phyloP scores from a whole-genome alignment of 2,113 vertebrate genomes.

The Thunnus thynnus region DNA sequence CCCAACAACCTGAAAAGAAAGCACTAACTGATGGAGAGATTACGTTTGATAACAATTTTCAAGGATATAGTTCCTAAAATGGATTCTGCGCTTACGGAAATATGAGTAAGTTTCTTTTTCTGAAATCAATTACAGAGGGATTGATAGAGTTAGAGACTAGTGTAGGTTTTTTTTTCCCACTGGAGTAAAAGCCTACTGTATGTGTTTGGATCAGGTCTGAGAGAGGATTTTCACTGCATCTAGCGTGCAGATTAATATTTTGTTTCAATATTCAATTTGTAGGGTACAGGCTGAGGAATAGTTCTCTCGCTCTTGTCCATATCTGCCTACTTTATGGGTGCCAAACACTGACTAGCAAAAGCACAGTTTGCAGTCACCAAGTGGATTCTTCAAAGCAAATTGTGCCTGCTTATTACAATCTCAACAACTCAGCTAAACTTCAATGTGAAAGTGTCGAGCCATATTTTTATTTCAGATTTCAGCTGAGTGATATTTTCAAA shows the following conservation, averaged over 20 bases:
- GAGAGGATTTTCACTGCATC: slow-evolving; percentile 29
- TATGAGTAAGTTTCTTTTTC: slow-evolving; percentile 43
- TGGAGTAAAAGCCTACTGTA: slow-evolving; percentile 73
- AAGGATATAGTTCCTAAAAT: slow-evolving; percentile 23
- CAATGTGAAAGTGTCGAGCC: slow-evolving; percentile 67
- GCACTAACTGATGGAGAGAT: slow-evolving; percentile 27
- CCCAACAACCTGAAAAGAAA: slow-evolving; percentile 22
- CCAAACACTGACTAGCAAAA: slow-evolving; percentile 91
- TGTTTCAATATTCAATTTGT: slow-evolving; percentile 32
- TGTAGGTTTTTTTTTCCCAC: slow-evolving; percentile 50
- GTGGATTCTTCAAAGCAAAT: slow-evolving; percentile 80
- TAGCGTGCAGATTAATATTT: slow-evolving; percentile 33
- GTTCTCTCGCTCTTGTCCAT: slow-evolving; percentile 20
- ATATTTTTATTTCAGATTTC: slow-evolving; percentile 61
- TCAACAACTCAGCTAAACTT: slow-evolving; percentile 65
- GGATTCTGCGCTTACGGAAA: slow-evolving; percentile 41
- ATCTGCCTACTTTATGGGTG: slow-evolving; percentile 81
- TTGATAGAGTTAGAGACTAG: slow-evolving; percentile 27
- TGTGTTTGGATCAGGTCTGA: slow-evolving; percentile 51
- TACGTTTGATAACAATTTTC: slow-evolving; percentile 25
- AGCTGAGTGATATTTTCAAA: slow-evolving; percentile 50
- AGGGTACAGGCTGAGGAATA: slow-evolving; percentile 2
- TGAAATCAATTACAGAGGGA: slow-evolving; percentile 40
- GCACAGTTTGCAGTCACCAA: slow-evolving; percentile 80
- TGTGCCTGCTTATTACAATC: slow-evolving; percentile 86